Evolutionary conservation across 1,140 invertebrate genomes (phyloP), one percentile per base, ranked within the genome.

Genomic region (Ips typographus): DNA sequence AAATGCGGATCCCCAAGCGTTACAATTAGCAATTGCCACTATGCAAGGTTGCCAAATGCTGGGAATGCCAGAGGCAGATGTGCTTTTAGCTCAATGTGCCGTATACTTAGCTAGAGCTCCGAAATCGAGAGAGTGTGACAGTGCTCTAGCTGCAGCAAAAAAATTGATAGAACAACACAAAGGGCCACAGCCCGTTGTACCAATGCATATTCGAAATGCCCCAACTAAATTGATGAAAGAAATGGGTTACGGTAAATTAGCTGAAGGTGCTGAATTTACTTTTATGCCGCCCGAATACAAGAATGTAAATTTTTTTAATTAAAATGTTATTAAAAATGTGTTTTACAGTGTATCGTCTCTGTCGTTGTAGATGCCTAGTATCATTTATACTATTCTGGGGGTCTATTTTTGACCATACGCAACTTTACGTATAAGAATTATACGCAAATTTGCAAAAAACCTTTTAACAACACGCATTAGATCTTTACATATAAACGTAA

Each of bases 21-120:
- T 87, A 40, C 81, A 81, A 42, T 78, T 91, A 72, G 90, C 91
- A 1, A 86, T 92, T 1, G 83, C 89, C 4, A 88, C 91, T 7
- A 86, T 91, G 82, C 89, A 93, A 68, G 90, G 88, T 2, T 93
- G 91, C 75, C 90, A 94, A 81, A 84, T 91, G 66, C 83, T 95
- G 38, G 92, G 92, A 22, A 90, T 90, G 89, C 92, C 92, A 0
- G 92, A 94, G 74, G 89, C 90, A 78, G 88, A 92, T 79, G 88
- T 93, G 7, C 77, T 91, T 40, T 79, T 95, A 7, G 89, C 90
- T 2, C 91, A 94, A 76, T 91, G 89, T 74, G 88, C 88, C 38
- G 87, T 89, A 37, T 89, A 94, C 78, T 80, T 94, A 36, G 89
- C 92, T 0, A 82, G 89, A 75, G 90, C 91, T 8, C 86, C 89